Evolutionary conservation across 2,113 vertebrate genomes (phyloP), one percentile per base, ranked within the genome.

Genomic region (Xiphophorus maculatus): DNA sequence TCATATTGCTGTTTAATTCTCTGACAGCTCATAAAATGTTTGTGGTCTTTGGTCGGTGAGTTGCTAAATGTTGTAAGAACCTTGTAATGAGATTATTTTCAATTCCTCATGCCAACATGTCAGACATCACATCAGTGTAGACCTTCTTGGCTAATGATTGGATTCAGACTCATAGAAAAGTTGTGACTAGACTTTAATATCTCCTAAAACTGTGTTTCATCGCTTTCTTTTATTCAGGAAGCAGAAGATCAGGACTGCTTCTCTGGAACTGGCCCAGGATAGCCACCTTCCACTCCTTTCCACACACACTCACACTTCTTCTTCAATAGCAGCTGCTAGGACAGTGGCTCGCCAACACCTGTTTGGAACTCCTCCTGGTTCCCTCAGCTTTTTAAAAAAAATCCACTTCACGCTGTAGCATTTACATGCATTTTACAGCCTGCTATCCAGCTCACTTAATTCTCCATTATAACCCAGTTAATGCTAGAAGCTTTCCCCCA

Each of bases 301-400:
- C 17, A 48, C 17, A 17, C 44, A 7, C 44, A 19, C 44, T 1
- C 44, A 48, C 44, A 69, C 60, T 67, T 40, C 58, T 35, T 76
- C 2, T 62, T 63, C 75, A 63, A 58, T 60, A 72, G 51, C 40
- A 82, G 58, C 63, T 73, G 74, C 78, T 29, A 67, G 76, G 76
- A 83, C 14, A 1, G 51, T 61, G 14, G 71, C n/a, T 61, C 79
- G 70, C 76, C 69, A 87, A 81, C 91, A 93, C 90, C 90, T 93
- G 90, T 89, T 92, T 93, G 88, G 90, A 91, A 63, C 58, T 17
- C 1, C 73, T 92, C 90, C 89, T 88, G 77, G 76, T 84, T 71
- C 58, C 1, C 81, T 80, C 69, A 65, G 35, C 83, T 84, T 22
- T 1, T 73, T 84, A 85, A 4, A 28, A 28, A 35, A 64, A 64